phyloP scores from a whole-genome alignment of 2,113 vertebrate species.

The Erpornis zantholeuca region DNA sequence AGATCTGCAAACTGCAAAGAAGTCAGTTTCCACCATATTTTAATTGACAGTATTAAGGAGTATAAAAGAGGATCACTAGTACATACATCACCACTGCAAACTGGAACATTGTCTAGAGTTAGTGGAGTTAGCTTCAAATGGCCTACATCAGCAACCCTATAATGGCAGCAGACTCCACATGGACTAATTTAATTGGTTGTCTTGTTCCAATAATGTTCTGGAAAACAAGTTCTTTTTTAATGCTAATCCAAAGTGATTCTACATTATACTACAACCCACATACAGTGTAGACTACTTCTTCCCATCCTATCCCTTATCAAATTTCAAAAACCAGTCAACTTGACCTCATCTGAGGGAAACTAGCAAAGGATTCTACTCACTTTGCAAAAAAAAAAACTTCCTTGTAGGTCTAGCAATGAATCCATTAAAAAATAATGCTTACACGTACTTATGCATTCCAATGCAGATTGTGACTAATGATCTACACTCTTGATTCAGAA shows the following conservation, averaged over 20 bases:
- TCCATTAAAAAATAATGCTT: background rate
- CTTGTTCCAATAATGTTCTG: background rate
- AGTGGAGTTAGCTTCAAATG: background rate
- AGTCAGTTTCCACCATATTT: background rate
- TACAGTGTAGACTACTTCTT: background rate
- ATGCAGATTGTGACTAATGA: background rate
- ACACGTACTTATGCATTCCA: background rate
- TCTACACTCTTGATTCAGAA: background rate
- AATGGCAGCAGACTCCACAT: background rate
- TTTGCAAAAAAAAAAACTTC: background rate
- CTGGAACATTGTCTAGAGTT: background rate
- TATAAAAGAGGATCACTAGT: background rate
- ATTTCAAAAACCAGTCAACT: background rate
- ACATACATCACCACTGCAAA: background rate
- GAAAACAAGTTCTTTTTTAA: background rate
- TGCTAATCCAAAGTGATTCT: background rate
- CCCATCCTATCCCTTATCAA: background rate
- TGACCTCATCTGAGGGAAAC: background rate
- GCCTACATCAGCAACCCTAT: background rate
- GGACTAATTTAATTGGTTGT: background rate
- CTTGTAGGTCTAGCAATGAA: background rate
- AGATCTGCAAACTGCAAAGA: background rate
- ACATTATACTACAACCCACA: background rate
- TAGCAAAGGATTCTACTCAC: background rate
- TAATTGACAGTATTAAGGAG: background rate